phyloP scores from a whole-genome alignment of 2,888 invertebrate species.

The Ophion slaviceki region DNA sequence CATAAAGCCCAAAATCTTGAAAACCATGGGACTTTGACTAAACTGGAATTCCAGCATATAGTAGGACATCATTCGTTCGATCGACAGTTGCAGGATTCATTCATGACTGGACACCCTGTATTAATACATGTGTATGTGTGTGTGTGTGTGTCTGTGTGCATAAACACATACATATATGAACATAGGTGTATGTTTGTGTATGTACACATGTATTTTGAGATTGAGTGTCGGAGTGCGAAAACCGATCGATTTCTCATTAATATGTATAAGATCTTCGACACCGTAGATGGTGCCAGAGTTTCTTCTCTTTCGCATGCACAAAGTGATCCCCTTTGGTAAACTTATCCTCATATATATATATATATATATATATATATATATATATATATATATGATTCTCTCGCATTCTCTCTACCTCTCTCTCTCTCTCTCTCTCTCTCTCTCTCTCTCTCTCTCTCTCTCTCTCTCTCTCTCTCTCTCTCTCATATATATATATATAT shows the following conservation, averaged over 20 bases:
- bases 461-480: too few relatives aligned
- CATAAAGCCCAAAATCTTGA: too few relatives aligned
- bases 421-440: too few relatives aligned
- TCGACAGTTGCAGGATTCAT: too few relatives aligned
- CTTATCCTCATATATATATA: neutral
- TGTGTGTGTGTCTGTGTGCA: conserved; percentile 3
- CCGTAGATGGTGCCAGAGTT: conserved; percentile 61
- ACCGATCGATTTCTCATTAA: conserved; percentile 81
- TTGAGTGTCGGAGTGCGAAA: conserved; percentile 64
- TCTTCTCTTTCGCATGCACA: conserved; percentile 25
- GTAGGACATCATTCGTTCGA: too few relatives aligned
- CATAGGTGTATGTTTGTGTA: neutral
- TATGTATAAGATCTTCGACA: conserved; percentile 81
- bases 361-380: too few relatives aligned
- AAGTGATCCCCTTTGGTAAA: conserved; percentile 45
- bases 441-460: too few relatives aligned
- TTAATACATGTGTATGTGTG: too few relatives aligned
- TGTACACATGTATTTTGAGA: neutral
- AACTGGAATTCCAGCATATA: too few relatives aligned
- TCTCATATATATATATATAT: neutral
- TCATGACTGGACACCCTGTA: too few relatives aligned
- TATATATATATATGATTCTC: neutral
- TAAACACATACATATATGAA: conserved; percentile 8
- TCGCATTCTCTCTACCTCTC: too few relatives aligned
- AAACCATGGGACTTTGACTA: too few relatives aligned